Conservation (phyloP, 2,888 invertebrate genomes). For the Hipparchia semele region DNA sequence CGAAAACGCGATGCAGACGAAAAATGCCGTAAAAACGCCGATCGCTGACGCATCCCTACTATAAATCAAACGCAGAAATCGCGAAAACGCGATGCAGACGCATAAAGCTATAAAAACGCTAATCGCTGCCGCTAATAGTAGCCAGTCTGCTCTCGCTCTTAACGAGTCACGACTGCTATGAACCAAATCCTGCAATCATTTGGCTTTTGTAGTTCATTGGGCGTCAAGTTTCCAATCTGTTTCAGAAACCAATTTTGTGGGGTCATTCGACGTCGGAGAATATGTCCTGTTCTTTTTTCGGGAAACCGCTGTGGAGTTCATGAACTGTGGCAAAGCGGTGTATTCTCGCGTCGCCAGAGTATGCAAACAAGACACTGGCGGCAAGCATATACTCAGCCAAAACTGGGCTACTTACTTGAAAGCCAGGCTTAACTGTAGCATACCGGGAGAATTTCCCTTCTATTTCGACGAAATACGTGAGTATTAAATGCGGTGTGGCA, state of each 20-base stretch:
- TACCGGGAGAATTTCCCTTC: constrained; percentile 89
- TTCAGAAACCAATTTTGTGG: constrained; percentile 88
- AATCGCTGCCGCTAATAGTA: no score
- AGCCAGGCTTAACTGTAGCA: constrained; percentile 87
- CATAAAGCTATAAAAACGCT: no score
- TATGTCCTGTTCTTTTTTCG: constrained; percentile 89
- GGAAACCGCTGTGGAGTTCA: constrained; percentile 87
- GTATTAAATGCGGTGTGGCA: constrained; percentile 49
- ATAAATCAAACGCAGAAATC: no score
- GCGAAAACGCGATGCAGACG: no score
- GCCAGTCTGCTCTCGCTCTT: not conserved
- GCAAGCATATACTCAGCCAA: constrained; percentile 85
- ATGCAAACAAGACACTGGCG: constrained; percentile 88
- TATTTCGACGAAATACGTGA: constrained; percentile 90
- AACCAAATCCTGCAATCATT: not conserved
- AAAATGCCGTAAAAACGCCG: no score
- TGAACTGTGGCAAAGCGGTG: constrained; percentile 87
- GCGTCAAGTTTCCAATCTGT: constrained; percentile 48
- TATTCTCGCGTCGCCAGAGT: constrained; percentile 89
- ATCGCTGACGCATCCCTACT: no score
- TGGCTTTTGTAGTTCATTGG: constrained; percentile 9
- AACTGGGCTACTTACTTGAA: constrained; percentile 88
- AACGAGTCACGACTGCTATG: constrained; percentile 2
- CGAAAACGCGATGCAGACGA: no score
- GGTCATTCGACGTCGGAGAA: constrained; percentile 86